Evolutionary conservation across 2,888 invertebrate species (phyloP).

Genomic region (Rhogogaster chlorosoma): DNA sequence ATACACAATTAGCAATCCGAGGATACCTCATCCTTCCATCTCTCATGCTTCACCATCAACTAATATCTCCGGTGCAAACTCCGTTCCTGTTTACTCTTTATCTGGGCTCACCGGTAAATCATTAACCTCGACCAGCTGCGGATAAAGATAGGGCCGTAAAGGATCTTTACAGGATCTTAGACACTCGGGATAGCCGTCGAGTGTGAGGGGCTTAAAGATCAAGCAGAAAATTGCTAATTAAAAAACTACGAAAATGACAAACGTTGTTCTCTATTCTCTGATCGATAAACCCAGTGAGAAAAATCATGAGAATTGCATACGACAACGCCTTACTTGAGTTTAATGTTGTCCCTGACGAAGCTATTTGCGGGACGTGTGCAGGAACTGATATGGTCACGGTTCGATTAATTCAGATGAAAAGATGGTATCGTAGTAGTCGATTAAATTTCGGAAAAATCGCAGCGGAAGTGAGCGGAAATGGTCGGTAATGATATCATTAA

Average conservation of each 20-base stretch:
- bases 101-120: background rate
- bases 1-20: constrained; percentile 7
- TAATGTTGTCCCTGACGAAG: background rate
- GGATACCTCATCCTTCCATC: background rate
- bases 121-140: constrained; percentile 44
- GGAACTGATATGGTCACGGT: constrained; percentile 42
- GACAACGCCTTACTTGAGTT: background rate
- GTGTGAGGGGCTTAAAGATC: background rate
- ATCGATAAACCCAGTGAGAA: background rate
- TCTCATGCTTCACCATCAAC: background rate
- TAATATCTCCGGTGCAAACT: background rate
- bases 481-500: constrained; percentile 53
- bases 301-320: background rate
- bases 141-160: constrained; percentile 13
- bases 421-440: constrained; percentile 48
- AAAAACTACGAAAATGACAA: background rate
- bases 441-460: constrained; percentile 42
- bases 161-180: background rate
- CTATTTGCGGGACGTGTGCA: background rate
- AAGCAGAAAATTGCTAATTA: background rate
- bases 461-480: constrained; percentile 53
- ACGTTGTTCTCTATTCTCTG: background rate
- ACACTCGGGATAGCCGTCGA: constrained; percentile 15
- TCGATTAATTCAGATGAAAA: constrained; percentile 4
- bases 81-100: background rate